A percentile compares a stretch with the other conserved stretches of the same genome.
phyloP scores from a whole-genome alignment of 1,140 invertebrate genomes.

The Druon quercuslanigerum region DNA sequence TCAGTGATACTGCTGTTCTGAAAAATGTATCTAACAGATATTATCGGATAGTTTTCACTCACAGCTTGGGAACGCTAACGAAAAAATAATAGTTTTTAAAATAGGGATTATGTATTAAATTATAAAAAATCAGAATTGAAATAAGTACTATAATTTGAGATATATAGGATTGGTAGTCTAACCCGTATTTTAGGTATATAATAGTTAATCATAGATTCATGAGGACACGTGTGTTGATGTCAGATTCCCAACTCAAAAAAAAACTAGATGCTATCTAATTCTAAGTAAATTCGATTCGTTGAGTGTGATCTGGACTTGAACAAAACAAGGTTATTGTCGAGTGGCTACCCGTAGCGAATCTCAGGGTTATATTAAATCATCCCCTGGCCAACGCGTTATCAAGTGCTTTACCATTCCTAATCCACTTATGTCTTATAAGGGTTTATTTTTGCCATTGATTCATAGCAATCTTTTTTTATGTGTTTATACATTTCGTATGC shows the following conservation, averaged over 20 bases:
- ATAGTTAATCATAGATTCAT: not conserved
- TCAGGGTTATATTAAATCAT: constrained; percentile 55
- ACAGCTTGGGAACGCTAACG: too few species aligned
- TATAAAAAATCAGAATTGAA: too few species aligned
- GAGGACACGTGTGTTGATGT: not conserved
- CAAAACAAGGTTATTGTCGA: constrained; percentile 63
- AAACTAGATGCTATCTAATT: constrained; percentile 48
- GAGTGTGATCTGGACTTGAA: constrained; percentile 48
- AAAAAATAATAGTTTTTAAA: too few species aligned
- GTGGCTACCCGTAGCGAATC: constrained; percentile 66
- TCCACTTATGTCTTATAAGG: constrained; percentile 35
- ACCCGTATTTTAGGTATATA: too few species aligned
- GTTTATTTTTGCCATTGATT: constrained; percentile 54
- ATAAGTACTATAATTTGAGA: too few species aligned
- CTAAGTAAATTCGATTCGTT: constrained; percentile 56
- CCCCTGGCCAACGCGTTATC: constrained; percentile 40
- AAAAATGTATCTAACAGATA: too few species aligned
- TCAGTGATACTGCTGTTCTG: too few species aligned
- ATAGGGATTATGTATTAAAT: too few species aligned
- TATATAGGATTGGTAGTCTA: too few species aligned
- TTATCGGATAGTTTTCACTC: too few species aligned
- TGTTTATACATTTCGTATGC: too few species aligned
- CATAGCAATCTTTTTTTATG: constrained; percentile 1
- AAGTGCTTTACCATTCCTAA: constrained; percentile 42
- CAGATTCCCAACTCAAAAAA: constrained; percentile 40